phyloP scores from a whole-genome alignment of 2,113 vertebrate genomes.

The Pomatostomus ruficeps region DNA sequence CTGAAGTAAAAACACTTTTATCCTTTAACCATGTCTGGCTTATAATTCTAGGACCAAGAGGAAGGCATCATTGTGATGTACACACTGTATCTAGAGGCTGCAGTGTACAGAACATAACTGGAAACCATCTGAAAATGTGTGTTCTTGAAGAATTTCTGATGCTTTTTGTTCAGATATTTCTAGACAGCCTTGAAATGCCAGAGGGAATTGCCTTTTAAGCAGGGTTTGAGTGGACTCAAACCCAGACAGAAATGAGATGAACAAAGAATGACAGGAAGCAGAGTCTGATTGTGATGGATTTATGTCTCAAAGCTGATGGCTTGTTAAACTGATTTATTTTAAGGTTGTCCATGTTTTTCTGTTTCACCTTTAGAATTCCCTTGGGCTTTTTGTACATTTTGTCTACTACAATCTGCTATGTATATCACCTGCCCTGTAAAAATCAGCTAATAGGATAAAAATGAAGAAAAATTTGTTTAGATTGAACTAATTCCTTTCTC shows the following conservation, averaged over 20 bases:
- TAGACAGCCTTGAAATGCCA: background rate
- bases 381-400: background rate
- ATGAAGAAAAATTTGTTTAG: background rate
- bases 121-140: background rate
- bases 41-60: no score
- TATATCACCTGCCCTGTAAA: background rate
- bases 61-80: background rate
- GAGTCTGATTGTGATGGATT: background rate
- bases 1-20: no score
- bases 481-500: background rate
- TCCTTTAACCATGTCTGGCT: no score
- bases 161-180: background rate
- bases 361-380: background rate
- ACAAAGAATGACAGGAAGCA: background rate
- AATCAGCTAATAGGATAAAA: background rate
- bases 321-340: constrained; percentile 10
- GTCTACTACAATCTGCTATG: background rate
- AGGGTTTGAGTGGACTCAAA: background rate
- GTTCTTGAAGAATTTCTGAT: background rate
- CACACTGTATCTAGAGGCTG: background rate
- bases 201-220: background rate
- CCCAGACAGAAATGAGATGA: background rate
- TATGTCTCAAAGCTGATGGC: background rate
- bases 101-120: background rate
- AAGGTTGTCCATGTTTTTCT: background rate